phyloP scores from a whole-genome alignment of 2,888 invertebrate species.

The Agrochola macilenta region DNA sequence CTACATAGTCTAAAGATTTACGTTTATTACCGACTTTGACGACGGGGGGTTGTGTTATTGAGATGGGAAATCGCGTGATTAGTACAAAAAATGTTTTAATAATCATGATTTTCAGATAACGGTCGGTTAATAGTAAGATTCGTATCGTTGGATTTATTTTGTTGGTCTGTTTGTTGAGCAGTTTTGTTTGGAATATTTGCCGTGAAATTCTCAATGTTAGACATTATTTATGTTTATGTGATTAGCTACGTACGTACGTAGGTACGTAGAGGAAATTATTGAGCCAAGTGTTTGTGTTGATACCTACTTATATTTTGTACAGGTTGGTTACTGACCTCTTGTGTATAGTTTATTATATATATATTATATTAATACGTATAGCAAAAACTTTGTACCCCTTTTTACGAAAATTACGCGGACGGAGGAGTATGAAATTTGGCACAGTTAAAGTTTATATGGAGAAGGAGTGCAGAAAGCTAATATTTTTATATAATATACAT shows the following conservation, averaged over 20 bases:
- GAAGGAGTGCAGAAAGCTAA: no score
- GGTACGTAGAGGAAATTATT: not conserved
- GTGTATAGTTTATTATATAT: not conserved
- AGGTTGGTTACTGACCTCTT: not conserved
- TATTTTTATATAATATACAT: no score
- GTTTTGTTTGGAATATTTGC: slow-evolving; percentile 24
- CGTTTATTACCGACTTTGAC: slow-evolving; percentile 57
- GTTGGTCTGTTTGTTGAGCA: not conserved
- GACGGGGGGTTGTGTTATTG: slow-evolving; percentile 60
- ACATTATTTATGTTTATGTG: not conserved
- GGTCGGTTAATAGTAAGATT: slow-evolving; percentile 37
- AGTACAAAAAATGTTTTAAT: slow-evolving; percentile 60
- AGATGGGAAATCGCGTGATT: slow-evolving; percentile 65
- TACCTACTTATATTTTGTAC: not conserved
- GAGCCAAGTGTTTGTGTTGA: not conserved
- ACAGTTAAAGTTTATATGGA: no score
- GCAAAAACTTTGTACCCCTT: no score
- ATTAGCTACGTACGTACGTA: no score
- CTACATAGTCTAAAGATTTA: slow-evolving; percentile 64
- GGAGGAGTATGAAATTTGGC: no score
- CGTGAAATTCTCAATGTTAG: slow-evolving; percentile 5
- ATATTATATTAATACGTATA: no score
- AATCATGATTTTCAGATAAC: slow-evolving; percentile 54
- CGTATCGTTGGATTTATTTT: slow-evolving; percentile 58
- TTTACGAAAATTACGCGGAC: no score